A percentile compares a stretch with the other conserved stretches of the same genome.
phyloP scores from a whole-genome alignment of 2,888 invertebrate genomes.

The Drosophila borborema region DNA sequence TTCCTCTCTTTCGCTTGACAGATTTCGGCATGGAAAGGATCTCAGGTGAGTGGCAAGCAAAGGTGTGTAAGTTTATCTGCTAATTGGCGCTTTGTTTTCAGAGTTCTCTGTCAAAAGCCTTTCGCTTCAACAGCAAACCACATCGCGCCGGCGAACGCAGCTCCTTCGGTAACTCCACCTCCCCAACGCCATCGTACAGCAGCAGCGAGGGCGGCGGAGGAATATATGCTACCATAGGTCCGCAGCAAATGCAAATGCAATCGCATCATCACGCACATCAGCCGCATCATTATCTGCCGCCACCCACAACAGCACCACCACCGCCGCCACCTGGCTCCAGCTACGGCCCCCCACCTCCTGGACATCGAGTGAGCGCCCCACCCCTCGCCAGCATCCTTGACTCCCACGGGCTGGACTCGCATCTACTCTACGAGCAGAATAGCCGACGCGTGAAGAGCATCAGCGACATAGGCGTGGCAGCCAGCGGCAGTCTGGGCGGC shows the following conservation, averaged over 20 bases:
- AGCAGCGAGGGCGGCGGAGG: conserved; percentile 85
- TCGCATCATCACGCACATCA: conserved; percentile 52
- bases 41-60: conserved; percentile 80
- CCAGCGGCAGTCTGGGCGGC: conserved; percentile 69
- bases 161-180: conserved; percentile 85
- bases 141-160: conserved; percentile 83
- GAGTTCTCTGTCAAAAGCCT: conserved; percentile 85
- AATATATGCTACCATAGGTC: conserved; percentile 85
- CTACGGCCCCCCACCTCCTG: conserved; percentile 80
- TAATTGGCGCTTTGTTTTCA: conserved; percentile 30
- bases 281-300: conserved; percentile 77
- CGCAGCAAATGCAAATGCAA: conserved; percentile 50
- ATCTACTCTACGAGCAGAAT: conserved; percentile 83
- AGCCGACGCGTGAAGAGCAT: conserved; percentile 85
- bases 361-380: conserved; percentile 84
- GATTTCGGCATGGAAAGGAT: conserved; percentile 86
- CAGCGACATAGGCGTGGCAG: conserved; percentile 84
- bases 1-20: conserved; percentile 45
- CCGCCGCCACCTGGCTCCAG: conserved; percentile 78
- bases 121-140: conserved; percentile 84
- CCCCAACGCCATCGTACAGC: conserved; percentile 85
- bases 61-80: neutral
- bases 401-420: conserved; percentile 67
- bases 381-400: conserved; percentile 75
- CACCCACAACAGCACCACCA: conserved; percentile 84